These are phyloP conservation scores for Griposia aprilina DNA, from an alignment of 2,888 invertebrate genomes.

Conservation along the genomic window DNA sequence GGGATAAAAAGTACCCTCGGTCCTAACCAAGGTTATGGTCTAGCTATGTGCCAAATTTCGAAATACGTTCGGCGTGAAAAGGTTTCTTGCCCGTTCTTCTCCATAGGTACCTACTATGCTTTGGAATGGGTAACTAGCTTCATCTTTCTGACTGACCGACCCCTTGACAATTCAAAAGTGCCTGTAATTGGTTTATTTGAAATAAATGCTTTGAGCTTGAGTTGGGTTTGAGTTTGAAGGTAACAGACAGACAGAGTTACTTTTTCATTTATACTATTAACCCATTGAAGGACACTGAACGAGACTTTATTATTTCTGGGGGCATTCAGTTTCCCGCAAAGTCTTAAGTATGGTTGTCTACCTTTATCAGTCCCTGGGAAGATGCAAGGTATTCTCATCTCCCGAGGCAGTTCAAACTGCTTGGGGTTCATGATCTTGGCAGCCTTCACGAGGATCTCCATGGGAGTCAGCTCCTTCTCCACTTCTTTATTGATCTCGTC, in stretches of 20 bases:
- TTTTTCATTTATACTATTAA: neutral
- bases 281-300: too few species aligned
- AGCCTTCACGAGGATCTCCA: constrained; percentile 95
- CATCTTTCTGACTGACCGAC: too few species aligned
- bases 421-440: constrained; percentile 96
- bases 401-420: constrained; percentile 96
- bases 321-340: too few species aligned
- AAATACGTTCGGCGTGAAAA: neutral
- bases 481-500: constrained; percentile 69
- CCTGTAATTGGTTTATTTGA: too few species aligned
- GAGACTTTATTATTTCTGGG: too few species aligned
- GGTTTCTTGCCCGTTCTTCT: too few species aligned
- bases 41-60: neutral
- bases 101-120: too few species aligned
- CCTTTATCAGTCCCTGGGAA: constrained; percentile 95
- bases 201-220: too few species aligned
- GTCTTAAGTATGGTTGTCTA: neutral
- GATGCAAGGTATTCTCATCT: constrained; percentile 93
- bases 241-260: neutral
- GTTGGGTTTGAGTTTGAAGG: too few species aligned
- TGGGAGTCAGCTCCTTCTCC: constrained; percentile 89
- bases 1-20: neutral
- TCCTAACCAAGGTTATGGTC: neutral
- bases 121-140: too few species aligned
- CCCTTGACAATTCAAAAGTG: too few species aligned